Evolutionary conservation across 2,888 invertebrate species (phyloP).

Genomic region (Limenitis camilla): DNA sequence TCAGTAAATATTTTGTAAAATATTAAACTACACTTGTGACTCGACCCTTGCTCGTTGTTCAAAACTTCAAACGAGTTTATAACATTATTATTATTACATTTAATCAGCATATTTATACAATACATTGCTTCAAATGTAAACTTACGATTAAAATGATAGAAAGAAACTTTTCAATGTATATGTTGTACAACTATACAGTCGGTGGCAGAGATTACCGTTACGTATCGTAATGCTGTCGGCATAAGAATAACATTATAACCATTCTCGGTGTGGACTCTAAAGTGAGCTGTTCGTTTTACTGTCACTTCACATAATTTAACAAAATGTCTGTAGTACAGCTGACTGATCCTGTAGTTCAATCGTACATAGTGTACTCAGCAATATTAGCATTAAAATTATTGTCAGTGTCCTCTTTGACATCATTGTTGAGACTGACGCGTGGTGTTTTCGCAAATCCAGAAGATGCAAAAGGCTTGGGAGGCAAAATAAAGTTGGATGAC

Average conservation of each 20-base stretch:
- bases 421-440: constrained; percentile 34
- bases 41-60: too few species aligned
- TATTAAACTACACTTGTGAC: too few species aligned
- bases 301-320: not conserved
- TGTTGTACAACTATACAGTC: not conserved
- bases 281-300: constrained; percentile 5
- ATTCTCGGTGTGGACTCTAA: constrained; percentile 1
- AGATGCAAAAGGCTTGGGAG: constrained; percentile 41
- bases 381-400: constrained; percentile 53
- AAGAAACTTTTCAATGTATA: not conserved
- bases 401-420: constrained; percentile 39
- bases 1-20: too few species aligned
- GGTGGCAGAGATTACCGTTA: constrained; percentile 1
- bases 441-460: constrained; percentile 53
- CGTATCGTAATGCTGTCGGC: not conserved
- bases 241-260: not conserved
- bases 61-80: too few species aligned
- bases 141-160: not conserved
- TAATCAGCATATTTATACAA: not conserved
- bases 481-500: constrained; percentile 55
- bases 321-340: constrained; percentile 21
- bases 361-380: constrained; percentile 53
- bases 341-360: constrained; percentile 36
- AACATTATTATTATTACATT: too few species aligned
- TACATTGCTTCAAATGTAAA: not conserved